Percentiles rank a stretch among this genome's conserved stretches.
phyloP scores from a whole-genome alignment of 2,888 invertebrate genomes.

The Pyrochroa serraticornis region DNA sequence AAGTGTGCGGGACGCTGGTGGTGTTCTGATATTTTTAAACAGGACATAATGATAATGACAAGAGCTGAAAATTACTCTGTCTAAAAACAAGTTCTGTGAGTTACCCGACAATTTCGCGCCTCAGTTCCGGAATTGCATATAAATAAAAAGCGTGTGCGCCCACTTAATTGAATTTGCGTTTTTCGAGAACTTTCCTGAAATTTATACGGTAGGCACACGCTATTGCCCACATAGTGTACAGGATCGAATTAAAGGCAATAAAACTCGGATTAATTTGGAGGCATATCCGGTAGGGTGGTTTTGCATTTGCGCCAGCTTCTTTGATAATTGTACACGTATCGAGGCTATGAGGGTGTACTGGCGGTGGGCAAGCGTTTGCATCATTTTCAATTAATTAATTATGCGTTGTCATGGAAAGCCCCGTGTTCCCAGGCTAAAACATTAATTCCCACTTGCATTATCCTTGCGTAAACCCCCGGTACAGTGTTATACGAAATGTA shows the following conservation, averaged over 20 bases:
- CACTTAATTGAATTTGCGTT: conserved; percentile 3
- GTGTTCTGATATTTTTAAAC: conserved; percentile 32
- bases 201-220: too few species aligned
- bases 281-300: too few species aligned
- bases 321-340: too few species aligned
- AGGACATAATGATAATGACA: conserved; percentile 33
- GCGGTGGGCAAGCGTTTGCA: conserved; percentile 8
- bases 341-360: too few species aligned
- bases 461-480: conserved; percentile 21
- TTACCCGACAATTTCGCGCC: conserved; percentile 7
- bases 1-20: conserved; percentile 34
- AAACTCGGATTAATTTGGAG: too few species aligned
- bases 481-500: conserved; percentile 11
- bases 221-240: too few species aligned
- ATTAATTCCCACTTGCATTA: conserved; percentile 23
- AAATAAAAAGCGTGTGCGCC: conserved; percentile 9
- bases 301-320: too few species aligned
- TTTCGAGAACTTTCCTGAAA: not conserved
- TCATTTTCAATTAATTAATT: conserved; percentile 32
- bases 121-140: conserved; percentile 21
- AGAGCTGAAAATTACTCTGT: conserved; percentile 32
- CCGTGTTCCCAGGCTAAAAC: conserved; percentile 26
- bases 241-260: too few species aligned
- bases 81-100: too few species aligned
- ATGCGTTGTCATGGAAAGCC: conserved; percentile 29